phyloP scores from a whole-genome alignment of 2,113 vertebrate species.

The Myrmecophaga tridactyla region DNA sequence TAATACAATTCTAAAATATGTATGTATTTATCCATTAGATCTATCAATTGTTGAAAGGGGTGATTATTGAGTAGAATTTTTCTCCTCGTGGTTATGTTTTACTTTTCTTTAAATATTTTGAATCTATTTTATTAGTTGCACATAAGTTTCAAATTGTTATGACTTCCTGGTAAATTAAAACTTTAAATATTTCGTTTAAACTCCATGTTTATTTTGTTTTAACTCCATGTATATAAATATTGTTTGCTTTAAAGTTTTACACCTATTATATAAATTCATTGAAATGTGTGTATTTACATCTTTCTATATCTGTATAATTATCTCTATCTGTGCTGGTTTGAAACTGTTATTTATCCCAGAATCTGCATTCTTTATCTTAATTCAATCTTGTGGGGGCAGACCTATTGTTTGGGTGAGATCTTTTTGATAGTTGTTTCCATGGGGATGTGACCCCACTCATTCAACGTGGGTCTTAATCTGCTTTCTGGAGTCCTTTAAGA shows the following conservation, averaged over 20 bases:
- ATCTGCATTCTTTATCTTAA: too few relatives aligned
- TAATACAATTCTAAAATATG: too few relatives aligned
- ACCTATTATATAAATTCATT: background rate
- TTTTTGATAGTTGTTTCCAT: too few relatives aligned
- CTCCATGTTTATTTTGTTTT: background rate
- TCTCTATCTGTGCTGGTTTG: too few relatives aligned
- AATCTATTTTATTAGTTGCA: background rate
- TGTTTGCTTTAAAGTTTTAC: background rate
- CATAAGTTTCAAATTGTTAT: background rate
- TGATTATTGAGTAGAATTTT: background rate
- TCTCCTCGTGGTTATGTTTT: background rate
- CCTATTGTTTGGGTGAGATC: too few relatives aligned
- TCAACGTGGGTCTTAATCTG: too few relatives aligned
- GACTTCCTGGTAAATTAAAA: background rate
- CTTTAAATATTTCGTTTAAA: background rate
- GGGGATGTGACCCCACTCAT: too few relatives aligned
- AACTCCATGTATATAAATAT: background rate
- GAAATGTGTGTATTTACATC: background rate
- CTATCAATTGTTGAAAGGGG: background rate
- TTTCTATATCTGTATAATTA: background rate
- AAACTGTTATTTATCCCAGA: too few relatives aligned
- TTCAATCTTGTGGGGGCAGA: too few relatives aligned
- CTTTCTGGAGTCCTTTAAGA: too few relatives aligned
- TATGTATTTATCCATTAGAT: background rate
- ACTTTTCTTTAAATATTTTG: slow-evolving; percentile 11